A percentile compares a stretch with the other conserved stretches of the same genome.
Evolutionary conservation across 2,113 vertebrate species (phyloP).

Genomic region (Gymnarchus niloticus): DNA sequence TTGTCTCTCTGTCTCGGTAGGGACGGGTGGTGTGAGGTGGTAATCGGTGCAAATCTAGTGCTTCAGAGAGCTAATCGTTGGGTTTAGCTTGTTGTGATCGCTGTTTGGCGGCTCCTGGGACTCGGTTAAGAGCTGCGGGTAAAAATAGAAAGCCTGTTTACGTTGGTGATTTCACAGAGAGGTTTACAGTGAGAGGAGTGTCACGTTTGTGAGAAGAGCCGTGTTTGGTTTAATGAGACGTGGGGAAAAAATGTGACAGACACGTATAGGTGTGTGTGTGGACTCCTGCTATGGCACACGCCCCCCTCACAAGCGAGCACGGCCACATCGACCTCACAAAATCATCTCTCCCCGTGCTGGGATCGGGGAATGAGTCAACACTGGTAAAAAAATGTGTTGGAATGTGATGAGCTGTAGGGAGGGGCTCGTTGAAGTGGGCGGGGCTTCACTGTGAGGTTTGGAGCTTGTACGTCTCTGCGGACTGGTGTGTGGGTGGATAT

Average conservation of each 20-base stretch:
- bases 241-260: no score
- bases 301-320: background rate
- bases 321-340: background rate
- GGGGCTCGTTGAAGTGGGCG: background rate
- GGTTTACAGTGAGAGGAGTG: background rate
- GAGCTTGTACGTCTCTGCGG: background rate
- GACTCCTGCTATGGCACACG: background rate
- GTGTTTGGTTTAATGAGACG: background rate
- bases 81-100: background rate
- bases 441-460: background rate
- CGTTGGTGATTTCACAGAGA: background rate
- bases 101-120: background rate
- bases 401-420: background rate
- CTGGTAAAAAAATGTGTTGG: background rate
- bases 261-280: no score
- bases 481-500: constrained; percentile 39
- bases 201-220: background rate
- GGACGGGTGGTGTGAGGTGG: background rate
- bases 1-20: background rate
- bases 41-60: background rate
- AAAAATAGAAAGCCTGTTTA: background rate
- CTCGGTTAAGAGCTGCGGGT: background rate
- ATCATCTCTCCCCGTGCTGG: background rate
- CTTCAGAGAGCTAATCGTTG: background rate
- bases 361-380: background rate